phyloP scores from a whole-genome alignment of 2,797 vertebrate species.

The Sitta carolinensis region DNA sequence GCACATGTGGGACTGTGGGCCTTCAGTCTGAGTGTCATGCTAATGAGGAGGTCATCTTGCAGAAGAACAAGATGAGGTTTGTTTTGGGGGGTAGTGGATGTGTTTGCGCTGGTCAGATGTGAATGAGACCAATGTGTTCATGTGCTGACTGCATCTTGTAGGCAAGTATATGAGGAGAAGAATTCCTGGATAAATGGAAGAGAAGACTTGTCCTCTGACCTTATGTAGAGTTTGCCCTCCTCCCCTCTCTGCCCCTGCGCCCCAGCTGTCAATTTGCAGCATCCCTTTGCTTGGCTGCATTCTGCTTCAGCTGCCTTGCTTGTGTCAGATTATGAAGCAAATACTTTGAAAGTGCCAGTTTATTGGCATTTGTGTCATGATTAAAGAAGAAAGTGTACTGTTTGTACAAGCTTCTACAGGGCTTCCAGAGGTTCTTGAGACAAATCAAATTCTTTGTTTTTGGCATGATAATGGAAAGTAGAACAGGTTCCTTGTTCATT shows the following conservation, averaged over 20 bases:
- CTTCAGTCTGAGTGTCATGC: neutral
- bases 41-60: neutral
- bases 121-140: neutral
- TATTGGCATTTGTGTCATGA: neutral
- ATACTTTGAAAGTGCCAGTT: neutral
- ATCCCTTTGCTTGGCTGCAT: neutral
- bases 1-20: neutral
- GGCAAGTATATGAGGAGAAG: neutral
- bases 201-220: neutral
- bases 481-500: neutral
- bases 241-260: neutral
- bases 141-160: neutral
- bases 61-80: neutral
- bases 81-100: neutral
- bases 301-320: constrained; percentile 8
- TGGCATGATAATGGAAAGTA: neutral
- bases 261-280: neutral
- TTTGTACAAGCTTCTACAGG: neutral
- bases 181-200: neutral
- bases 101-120: neutral
- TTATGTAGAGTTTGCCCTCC: neutral
- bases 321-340: neutral
- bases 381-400: neutral
- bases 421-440: neutral
- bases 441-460: neutral